Evolutionary conservation across 2,888 invertebrate genomes (phyloP).

Genomic region (Cantharis rustica): DNA sequence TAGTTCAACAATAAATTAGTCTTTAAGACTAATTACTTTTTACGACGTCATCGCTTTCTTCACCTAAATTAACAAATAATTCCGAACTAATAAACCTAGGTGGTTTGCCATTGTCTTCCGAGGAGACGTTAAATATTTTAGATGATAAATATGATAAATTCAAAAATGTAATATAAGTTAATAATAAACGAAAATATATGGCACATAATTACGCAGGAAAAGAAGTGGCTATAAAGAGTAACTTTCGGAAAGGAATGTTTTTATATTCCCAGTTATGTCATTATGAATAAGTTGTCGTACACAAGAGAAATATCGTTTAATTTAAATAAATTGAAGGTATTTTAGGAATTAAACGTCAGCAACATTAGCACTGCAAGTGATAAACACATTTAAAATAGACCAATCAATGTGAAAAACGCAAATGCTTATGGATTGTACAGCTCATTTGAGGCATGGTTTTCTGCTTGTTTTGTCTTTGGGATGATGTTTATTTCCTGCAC

Average conservation of each 20-base stretch:
- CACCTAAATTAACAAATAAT: too few species aligned
- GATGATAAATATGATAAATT: too few species aligned
- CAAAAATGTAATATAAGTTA: not conserved
- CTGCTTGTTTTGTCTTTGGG: conserved; percentile 22
- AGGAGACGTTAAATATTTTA: too few species aligned
- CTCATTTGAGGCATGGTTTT: conserved; percentile 24
- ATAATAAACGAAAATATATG: not conserved
- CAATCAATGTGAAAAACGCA: not conserved
- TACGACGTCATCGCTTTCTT: too few species aligned
- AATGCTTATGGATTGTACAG: conserved; percentile 6
- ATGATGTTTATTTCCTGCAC: conserved; percentile 30
- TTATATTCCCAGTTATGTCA: not conserved
- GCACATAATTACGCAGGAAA: not conserved
- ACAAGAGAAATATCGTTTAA: conserved; percentile 2
- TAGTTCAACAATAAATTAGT: too few species aligned
- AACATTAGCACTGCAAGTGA: conserved; percentile 20
- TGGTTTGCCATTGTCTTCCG: too few species aligned
- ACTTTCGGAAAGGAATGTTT: not conserved
- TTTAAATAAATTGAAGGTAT: conserved; percentile 17
- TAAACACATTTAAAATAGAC: conserved; percentile 16
- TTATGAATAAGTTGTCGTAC: not conserved
- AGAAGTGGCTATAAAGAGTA: not conserved
- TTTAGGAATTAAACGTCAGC: conserved; percentile 22
- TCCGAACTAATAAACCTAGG: too few species aligned
- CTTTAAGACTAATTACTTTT: too few species aligned